A percentile compares a stretch with the other conserved stretches of the same genome.
phyloP scores from a whole-genome alignment of 2,888 invertebrate species.

The Drosophila gaucha region DNA sequence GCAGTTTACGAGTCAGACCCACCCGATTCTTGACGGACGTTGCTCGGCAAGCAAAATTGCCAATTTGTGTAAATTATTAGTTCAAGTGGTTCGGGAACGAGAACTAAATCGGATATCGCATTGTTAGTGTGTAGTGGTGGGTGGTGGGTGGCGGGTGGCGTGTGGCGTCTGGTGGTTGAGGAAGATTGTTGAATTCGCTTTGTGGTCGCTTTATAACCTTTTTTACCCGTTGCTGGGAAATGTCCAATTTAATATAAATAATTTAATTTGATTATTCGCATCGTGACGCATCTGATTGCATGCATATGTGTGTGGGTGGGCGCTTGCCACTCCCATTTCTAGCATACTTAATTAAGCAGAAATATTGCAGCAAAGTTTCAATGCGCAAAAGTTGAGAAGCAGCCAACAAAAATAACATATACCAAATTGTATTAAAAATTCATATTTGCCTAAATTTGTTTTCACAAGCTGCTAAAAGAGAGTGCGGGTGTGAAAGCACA shows the following conservation, averaged over 20 bases:
- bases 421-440: slow-evolving; percentile 74
- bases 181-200: slow-evolving; percentile 9
- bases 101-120: slow-evolving; percentile 31
- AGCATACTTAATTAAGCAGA: slow-evolving; percentile 75
- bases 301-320: slow-evolving; percentile 17
- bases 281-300: slow-evolving; percentile 39
- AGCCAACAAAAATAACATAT: slow-evolving; percentile 42
- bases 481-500: background rate
- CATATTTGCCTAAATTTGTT: slow-evolving; percentile 76
- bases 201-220: slow-evolving; percentile 16
- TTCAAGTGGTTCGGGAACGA: slow-evolving; percentile 56
- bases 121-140: background rate
- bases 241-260: slow-evolving; percentile 62
- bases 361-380: slow-evolving; percentile 63
- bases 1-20: slow-evolving; percentile 54
- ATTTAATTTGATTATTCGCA: slow-evolving; percentile 60
- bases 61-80: slow-evolving; percentile 81
- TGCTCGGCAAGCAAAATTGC: slow-evolving; percentile 66
- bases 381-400: slow-evolving; percentile 52
- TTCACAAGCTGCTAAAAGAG: slow-evolving; percentile 33
- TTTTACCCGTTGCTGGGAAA: background rate
- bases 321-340: slow-evolving; percentile 27
- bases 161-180: background rate
- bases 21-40: slow-evolving; percentile 62
- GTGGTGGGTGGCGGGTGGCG: no score